A percentile compares a stretch with the other conserved stretches of the same genome.
Evolutionary conservation across 53 echinoderm and acorn worm genomes (phyloP).

Genomic region (Luidia sarsii): DNA sequence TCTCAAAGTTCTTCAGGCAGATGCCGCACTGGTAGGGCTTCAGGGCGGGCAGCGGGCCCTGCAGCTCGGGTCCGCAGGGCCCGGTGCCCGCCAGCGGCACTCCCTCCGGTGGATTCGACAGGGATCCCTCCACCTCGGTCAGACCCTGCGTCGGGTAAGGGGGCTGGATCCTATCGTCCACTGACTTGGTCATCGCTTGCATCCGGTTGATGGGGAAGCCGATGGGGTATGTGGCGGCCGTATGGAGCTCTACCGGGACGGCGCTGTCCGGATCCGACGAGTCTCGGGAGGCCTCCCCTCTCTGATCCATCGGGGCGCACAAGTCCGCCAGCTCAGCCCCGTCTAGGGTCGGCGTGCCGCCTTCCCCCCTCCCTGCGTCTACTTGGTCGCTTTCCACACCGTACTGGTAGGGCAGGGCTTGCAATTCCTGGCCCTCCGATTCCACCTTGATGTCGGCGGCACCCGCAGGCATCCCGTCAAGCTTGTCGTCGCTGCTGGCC

Average conservation of each 20-base stretch:
- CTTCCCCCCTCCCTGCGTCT: neutral
- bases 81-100: neutral
- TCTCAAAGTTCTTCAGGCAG: slow-evolving; percentile 48
- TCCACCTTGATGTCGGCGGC: neutral
- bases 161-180: neutral
- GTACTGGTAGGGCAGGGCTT: neutral
- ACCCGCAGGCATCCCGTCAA: neutral
- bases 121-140: neutral
- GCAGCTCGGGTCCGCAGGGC: no score
- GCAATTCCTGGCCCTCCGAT: neutral
- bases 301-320: no score
- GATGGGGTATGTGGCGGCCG: slow-evolving; percentile 5
- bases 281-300: no score
- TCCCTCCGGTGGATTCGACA: neutral
- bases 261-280: neutral
- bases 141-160: neutral
- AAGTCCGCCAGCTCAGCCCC: no score
- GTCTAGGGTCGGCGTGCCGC: neutral
- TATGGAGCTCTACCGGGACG: neutral
- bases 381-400: neutral
- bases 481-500: no score
- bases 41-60: neutral
- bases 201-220: slow-evolving; percentile 3
- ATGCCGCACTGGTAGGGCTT: slow-evolving; percentile 59
- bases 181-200: slow-evolving; percentile 11